Conservation (phyloP, 2,797 vertebrate species). For the Spatula versicolor region DNA sequence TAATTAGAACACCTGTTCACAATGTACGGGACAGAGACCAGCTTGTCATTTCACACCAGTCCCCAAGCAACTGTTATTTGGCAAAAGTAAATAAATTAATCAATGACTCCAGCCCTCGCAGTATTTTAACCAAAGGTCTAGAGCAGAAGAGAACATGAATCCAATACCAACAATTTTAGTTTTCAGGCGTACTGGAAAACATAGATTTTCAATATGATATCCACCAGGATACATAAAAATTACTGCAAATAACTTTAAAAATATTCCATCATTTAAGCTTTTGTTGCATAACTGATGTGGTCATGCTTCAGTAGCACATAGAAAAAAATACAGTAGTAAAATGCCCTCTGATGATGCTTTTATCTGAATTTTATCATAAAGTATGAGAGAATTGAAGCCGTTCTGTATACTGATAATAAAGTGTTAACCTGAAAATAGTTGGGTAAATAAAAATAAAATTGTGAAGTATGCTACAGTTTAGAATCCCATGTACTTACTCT, state of each 20-base stretch:
- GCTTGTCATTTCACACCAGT: constrained; percentile 37
- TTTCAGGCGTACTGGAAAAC: not conserved
- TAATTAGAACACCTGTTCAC: constrained; percentile 56
- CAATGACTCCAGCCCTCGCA: fast-evolving
- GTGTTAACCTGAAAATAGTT: not conserved
- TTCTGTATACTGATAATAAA: not conserved
- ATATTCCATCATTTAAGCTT: not conserved
- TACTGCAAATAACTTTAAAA: not conserved
- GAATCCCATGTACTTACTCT: not conserved
- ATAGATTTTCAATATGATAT: not conserved
- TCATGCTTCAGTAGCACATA: not conserved
- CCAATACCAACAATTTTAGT: not conserved
- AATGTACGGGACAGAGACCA: constrained; percentile 15
- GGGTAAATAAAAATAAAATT: not conserved
- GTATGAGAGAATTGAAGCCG: not conserved
- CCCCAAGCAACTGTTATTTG: not conserved
- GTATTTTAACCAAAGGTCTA: not conserved
- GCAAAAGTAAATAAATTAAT: constrained; percentile 1
- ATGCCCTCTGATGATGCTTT: not conserved
- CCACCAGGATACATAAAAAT: not conserved
- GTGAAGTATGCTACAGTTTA: not conserved
- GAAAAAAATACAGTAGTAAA: not conserved
- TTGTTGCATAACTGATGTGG: not conserved
- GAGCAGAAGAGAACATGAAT: not conserved
- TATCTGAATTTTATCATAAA: not conserved